Evolutionary conservation across 2,888 invertebrate genomes (phyloP).

Genomic region (Pemphredon lugubris): DNA sequence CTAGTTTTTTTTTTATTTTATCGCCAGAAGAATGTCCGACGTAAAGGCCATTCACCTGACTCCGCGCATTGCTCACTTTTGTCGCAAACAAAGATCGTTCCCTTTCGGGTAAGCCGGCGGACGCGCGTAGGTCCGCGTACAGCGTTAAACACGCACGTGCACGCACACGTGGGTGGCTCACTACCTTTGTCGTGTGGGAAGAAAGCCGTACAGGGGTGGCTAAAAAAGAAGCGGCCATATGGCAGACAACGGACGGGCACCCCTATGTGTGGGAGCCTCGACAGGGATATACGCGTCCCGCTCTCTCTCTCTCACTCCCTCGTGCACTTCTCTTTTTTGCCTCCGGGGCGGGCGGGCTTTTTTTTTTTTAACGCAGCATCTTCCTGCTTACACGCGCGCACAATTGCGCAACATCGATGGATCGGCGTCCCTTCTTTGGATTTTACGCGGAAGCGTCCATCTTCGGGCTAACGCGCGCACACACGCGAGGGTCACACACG

Average conservation of each 20-base stretch:
- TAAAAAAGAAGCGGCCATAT: slow-evolving; percentile 73
- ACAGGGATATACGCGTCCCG: slow-evolving; percentile 56
- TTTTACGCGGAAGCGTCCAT: not conserved
- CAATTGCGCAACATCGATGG: slow-evolving; percentile 9
- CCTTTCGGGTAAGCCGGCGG: slow-evolving; percentile 27
- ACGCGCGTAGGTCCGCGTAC: slow-evolving; percentile 23
- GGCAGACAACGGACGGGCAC: slow-evolving; percentile 72
- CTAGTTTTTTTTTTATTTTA: no score
- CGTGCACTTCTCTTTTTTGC: slow-evolving; percentile 51
- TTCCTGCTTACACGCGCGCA: slow-evolving; percentile 56
- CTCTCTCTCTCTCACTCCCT: slow-evolving; percentile 67
- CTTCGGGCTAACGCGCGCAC: not conserved
- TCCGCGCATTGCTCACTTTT: slow-evolving; percentile 29
- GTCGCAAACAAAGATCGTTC: slow-evolving; percentile 41
- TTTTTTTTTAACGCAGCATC: slow-evolving; percentile 57
- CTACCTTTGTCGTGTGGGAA: slow-evolving; percentile 61
- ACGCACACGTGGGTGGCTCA: slow-evolving; percentile 46
- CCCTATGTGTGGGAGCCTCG: slow-evolving; percentile 70
- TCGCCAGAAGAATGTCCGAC: no score
- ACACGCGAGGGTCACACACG: not conserved
- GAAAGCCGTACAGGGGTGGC: slow-evolving; percentile 61
- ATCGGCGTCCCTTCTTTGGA: not conserved
- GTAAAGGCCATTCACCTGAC: not conserved
- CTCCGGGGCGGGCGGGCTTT: slow-evolving; percentile 39
- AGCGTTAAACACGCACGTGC: slow-evolving; percentile 37